Base-by-base conservation (phyloP, 2,113 vertebrate species). In the Poeciliopsis occidentalis region DNA sequence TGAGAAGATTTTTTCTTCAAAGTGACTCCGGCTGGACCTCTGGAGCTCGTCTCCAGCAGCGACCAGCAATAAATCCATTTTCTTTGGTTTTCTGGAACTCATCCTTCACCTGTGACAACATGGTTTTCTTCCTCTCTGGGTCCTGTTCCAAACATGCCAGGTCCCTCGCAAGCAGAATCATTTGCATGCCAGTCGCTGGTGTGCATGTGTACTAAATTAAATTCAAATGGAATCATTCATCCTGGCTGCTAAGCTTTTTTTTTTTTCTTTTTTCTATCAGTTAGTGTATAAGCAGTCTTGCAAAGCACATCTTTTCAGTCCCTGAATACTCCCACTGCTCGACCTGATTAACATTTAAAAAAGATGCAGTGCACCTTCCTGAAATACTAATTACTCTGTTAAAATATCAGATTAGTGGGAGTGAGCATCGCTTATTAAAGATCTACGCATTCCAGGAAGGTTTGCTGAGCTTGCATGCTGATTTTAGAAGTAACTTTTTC, bases 311-410 rank as follows among this genome's bases (percentile, higher is more conserved):
- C 54, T 67, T 75, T 47, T 61, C 15, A 73, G 68, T 54, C 8
- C 82, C 64, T 73, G 7, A 76, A 80, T 78, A 72, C 62, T 78
- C 32, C 47, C 69, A 67, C 68, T 57, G 79, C 62, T 86, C 17
- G 26, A 67, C 57, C 32, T 67, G 69, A 84, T 82, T 68, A 85
- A 79, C 77, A 81, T 82, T 82, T 89, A 76, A 81, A 83, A 12
- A 79, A 81, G 6, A 80, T 85, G 77, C 72, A 66, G 71, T 24
- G n/a, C 27, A 8, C 67, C 74, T 61, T 12, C 54, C 44, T 68
- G 65, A 41, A 61, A 73, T 74, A 63, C 69, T 83, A 83, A 83
- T 85, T 74, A 76, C 69, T 69, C 12, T 51, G 32, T 32, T 73
- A 69, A 83, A 71, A 76, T 78, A 71, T 71, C 44, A 65, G 64